phyloP scores from a whole-genome alignment of 2,797 vertebrate genomes.

The Enteromius afrohamiltoni region DNA sequence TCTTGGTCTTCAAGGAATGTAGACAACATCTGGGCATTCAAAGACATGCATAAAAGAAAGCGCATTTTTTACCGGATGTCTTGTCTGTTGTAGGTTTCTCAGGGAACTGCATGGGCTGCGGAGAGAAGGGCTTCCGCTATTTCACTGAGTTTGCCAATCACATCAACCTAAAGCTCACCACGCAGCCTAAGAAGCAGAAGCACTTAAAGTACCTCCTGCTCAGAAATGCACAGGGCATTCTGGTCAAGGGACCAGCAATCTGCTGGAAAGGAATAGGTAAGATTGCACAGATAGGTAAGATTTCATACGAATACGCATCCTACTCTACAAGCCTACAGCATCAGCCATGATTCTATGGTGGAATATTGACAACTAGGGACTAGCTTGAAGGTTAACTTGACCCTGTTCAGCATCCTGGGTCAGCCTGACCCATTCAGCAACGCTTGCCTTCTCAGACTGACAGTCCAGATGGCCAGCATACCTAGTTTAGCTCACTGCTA shows the following conservation, averaged over 20 bases:
- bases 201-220: conserved; percentile 93
- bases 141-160: conserved; percentile 98
- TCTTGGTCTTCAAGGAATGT: conserved; percentile 16
- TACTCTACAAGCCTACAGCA: background rate
- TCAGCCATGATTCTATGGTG: background rate
- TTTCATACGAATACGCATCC: background rate
- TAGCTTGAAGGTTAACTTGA: conserved; percentile 15
- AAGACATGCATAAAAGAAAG: conserved; percentile 5
- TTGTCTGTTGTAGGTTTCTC: conserved; percentile 84
- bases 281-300: conserved; percentile 25
- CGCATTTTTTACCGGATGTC: background rate
- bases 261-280: conserved; percentile 94
- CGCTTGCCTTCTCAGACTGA: background rate
- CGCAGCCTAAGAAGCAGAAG: conserved; percentile 99
- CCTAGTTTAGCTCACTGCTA: conserved; percentile 7
- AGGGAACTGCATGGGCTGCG: conserved; percentile 95
- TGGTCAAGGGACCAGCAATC: conserved; percentile 89
- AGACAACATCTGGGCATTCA: conserved; percentile 22
- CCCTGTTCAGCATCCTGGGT: conserved; percentile 11
- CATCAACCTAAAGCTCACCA: conserved; percentile 95
- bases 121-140: conserved; percentile 96
- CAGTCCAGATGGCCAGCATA: conserved; percentile 24
- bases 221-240: conserved; percentile 86
- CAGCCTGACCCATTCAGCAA: conserved; percentile 28
- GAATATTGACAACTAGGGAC: background rate